Percentiles rank a stretch among this genome's conserved stretches.
Evolutionary conservation across 1,140 invertebrate genomes (phyloP).

Genomic region (Drosophila aff.): DNA sequence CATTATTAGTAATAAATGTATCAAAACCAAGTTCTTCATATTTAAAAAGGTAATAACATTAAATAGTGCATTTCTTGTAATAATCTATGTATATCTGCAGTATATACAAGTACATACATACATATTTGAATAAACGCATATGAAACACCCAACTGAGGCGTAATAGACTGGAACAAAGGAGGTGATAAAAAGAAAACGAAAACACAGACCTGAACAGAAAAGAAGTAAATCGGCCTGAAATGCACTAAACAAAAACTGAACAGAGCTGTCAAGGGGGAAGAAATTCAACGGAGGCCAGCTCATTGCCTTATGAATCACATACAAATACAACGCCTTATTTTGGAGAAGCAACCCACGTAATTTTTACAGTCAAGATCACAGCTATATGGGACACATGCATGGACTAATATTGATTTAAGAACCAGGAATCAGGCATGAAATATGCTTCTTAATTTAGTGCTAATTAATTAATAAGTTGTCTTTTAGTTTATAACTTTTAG

Average conservation of each 20-base stretch:
- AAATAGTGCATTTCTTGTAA: not conserved
- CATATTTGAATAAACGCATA: constrained; percentile 3
- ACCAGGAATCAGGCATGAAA: not conserved
- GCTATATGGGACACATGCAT: not conserved
- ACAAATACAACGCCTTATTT: not conserved
- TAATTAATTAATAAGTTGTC: too few species aligned
- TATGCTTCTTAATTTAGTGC: not conserved
- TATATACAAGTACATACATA: not conserved
- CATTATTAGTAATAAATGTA: too few species aligned
- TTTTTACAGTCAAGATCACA: not conserved
- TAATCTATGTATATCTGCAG: not conserved
- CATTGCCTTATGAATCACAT: constrained; percentile 16
- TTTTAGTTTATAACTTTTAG: too few species aligned
- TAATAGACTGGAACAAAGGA: constrained; percentile 60
- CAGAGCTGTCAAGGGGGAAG: not conserved
- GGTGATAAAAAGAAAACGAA: constrained; percentile 2
- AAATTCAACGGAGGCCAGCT: constrained; percentile 11
- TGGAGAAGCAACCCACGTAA: not conserved
- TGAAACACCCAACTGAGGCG: constrained; percentile 30
- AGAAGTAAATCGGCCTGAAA: constrained; percentile 13
- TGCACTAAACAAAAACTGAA: constrained; percentile 21
- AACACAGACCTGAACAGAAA: constrained; percentile 7
- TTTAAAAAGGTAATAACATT: not conserved
- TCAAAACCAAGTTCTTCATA: too few species aligned
- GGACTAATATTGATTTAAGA: not conserved